A percentile compares a stretch with the other conserved stretches of the same genome.
Conservation (phyloP, 37 sponge, comb jelly and placozoan genomes). For the Axinella damicornis region DNA sequence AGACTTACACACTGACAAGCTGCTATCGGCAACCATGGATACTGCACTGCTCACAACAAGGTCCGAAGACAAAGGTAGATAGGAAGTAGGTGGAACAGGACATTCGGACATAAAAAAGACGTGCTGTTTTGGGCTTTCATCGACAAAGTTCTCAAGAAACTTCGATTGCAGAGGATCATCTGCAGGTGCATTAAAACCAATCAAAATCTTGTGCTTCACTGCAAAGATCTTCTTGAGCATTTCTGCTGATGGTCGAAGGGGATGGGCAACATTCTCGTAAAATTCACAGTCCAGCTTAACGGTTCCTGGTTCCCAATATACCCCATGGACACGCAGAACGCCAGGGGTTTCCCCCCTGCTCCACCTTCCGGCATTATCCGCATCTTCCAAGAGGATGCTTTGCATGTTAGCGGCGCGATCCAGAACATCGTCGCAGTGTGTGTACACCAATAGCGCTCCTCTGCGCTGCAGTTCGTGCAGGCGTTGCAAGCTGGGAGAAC, state of each 20-base stretch:
- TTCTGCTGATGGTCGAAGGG: background rate
- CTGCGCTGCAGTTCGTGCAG: conserved; percentile 40
- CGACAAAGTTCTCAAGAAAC: conserved; percentile 2
- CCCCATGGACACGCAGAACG: conserved; percentile 52
- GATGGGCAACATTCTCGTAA: conserved; percentile 25
- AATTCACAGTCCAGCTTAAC: conserved; percentile 33
- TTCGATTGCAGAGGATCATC: conserved; percentile 16
- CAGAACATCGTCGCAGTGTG: conserved; percentile 41
- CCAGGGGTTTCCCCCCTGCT: conserved; percentile 9
- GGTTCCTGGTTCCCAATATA: conserved; percentile 43
- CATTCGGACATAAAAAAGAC: background rate
- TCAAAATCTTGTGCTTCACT: background rate
- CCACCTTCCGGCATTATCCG: conserved; percentile 20
- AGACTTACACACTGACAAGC: background rate
- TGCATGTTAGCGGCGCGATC: background rate
- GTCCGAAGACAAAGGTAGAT: background rate
- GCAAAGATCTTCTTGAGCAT: conserved; percentile 1
- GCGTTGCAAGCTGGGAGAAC: conserved; percentile 13
- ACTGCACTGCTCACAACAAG: background rate
- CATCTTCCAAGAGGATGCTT: conserved; percentile 19
- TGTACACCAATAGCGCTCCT: conserved; percentile 57
- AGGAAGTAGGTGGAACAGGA: background rate
- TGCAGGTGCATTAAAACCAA: conserved; percentile 6
- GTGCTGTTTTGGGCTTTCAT: background rate
- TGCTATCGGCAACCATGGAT: background rate